Percentiles rank a stretch among this genome's conserved stretches.
phyloP scores from a whole-genome alignment of 2,797 vertebrate genomes.

The Lagocephalus sceleratus region DNA sequence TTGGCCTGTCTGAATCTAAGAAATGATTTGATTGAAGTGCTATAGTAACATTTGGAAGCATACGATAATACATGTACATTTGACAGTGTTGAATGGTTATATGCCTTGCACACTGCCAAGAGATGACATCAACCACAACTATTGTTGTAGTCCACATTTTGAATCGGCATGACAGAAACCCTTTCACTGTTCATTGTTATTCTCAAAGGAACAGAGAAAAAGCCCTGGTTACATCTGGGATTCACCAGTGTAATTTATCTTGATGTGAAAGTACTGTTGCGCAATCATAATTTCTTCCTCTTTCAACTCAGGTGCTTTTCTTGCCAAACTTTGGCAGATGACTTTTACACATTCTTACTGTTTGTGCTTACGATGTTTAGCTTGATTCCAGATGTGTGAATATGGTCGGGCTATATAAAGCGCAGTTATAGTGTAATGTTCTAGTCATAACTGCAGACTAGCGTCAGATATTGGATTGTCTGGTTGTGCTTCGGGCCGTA shows the following conservation, averaged over 20 bases:
- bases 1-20: too few relatives aligned
- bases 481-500: conserved; percentile 14
- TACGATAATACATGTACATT: conserved; percentile 15
- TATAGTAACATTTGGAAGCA: conserved; percentile 22
- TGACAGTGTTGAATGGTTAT: conserved; percentile 27
- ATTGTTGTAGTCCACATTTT: conserved; percentile 1
- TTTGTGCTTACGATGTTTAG: conserved; percentile 1
- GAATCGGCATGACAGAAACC: neutral
- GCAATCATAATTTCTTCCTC: neutral
- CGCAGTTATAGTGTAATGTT: neutral
- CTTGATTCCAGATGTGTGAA: conserved; percentile 14
- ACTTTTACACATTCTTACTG: neutral
- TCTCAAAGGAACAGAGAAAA: neutral
- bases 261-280: conserved; percentile 30
- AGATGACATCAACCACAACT: neutral
- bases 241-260: conserved; percentile 29
- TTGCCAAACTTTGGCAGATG: conserved; percentile 8
- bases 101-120: conserved; percentile 28
- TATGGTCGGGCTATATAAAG: neutral
- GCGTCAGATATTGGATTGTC: conserved; percentile 13
- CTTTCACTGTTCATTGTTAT: conserved; percentile 29
- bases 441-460: conserved; percentile 1
- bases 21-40: too few relatives aligned
- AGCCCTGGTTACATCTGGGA: conserved; percentile 4
- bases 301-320: conserved; percentile 5